These are phyloP conservation scores for Novumbra hubbsi DNA, from an alignment of 2,797 vertebrate genomes.

Conservation along the genomic window DNA sequence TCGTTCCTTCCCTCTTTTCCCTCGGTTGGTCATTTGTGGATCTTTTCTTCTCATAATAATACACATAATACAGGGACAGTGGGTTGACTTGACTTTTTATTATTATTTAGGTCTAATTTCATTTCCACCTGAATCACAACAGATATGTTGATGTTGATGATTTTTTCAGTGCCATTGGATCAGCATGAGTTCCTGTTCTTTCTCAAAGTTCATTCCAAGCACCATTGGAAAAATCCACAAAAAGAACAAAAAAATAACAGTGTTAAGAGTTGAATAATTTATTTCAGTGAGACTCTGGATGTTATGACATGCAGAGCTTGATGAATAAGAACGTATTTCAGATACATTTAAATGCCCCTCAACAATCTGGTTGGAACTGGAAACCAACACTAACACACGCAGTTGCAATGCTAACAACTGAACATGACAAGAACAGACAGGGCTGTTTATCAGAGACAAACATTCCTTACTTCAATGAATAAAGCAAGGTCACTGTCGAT, in stretches of 20 bases:
- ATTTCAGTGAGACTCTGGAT: constrained; percentile 32
- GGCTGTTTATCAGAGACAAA: constrained; percentile 35
- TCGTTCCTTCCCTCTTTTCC: background rate
- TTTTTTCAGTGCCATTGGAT: background rate
- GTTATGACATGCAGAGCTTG: constrained; percentile 2
- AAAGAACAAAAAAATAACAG: constrained; percentile 16
- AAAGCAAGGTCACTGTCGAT: constrained; percentile 34
- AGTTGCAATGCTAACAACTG: constrained; percentile 4
- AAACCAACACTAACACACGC: constrained; percentile 6
- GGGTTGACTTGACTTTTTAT: background rate
- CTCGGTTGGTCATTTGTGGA: background rate
- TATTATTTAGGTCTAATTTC: background rate
- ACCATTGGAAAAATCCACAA: background rate
- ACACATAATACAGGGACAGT: background rate
- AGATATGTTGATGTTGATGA: background rate
- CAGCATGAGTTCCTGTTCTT: background rate
- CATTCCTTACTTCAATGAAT: constrained; percentile 23
- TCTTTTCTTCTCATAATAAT: background rate
- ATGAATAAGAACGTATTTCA: constrained; percentile 35
- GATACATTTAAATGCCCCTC: constrained; percentile 35
- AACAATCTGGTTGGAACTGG: constrained; percentile 15
- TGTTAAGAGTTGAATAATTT: constrained; percentile 48
- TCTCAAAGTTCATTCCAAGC: background rate
- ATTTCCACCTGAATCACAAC: background rate
- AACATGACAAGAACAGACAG: constrained; percentile 17